phyloP scores from a whole-genome alignment of 2,797 vertebrate genomes.

The Peromyscus eremicus region DNA sequence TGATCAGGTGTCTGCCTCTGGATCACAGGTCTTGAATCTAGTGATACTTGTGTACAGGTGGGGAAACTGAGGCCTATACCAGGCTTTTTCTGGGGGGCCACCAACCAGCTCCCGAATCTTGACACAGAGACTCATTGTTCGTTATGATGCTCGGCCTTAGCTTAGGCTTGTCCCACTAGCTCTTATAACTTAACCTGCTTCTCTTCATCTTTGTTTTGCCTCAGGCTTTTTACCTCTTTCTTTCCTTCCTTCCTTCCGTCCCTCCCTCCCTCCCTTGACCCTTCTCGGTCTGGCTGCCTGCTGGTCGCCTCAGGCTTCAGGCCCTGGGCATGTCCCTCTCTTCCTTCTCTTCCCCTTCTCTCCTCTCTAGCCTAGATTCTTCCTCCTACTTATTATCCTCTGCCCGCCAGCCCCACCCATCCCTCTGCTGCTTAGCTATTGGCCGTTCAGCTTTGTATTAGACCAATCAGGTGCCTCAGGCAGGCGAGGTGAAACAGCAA shows the following conservation, averaged over 20 bases:
- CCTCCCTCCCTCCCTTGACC: too few relatives aligned
- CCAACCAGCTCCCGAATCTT: not conserved
- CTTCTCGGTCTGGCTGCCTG: not conserved
- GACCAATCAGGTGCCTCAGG: not conserved
- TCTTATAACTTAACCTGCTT: not conserved
- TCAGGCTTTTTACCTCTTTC: not conserved
- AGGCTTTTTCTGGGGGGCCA: not conserved
- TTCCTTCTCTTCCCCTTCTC: not conserved
- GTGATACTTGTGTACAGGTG: not conserved
- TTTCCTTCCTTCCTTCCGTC: too few relatives aligned
- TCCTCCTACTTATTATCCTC: too few relatives aligned
- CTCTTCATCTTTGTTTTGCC: not conserved
- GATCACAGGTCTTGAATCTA: not conserved
- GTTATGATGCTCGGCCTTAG: not conserved
- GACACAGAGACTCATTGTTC: not conserved
- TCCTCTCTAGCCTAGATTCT: not conserved
- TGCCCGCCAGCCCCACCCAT: too few relatives aligned
- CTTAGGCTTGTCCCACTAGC: not conserved
- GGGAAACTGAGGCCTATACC: not conserved
- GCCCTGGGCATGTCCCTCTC: not conserved
- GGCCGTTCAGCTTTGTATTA: not conserved
- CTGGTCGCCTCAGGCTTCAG: not conserved
- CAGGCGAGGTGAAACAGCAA: not conserved
- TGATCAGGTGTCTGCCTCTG: not conserved
- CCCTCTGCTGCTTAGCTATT: too few relatives aligned